These are phyloP conservation scores for Dryobota labecula DNA, from an alignment of 2,888 invertebrate species.

Conservation along the genomic window DNA sequence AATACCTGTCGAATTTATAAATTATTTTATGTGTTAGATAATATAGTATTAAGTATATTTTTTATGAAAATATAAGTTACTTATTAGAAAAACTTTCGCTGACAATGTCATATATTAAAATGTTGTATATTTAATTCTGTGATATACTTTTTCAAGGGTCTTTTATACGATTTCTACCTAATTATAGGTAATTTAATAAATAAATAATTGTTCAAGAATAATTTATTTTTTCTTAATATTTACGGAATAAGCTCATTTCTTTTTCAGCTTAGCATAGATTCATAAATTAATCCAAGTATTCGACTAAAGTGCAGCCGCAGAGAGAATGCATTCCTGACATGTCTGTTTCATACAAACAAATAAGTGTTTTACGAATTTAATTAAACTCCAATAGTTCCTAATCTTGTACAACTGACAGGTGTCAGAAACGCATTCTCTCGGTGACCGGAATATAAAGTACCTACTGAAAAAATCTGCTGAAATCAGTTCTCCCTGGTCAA, in stretches of 20 bases:
- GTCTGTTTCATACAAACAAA: too few species aligned
- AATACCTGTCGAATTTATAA: slow-evolving; percentile 61
- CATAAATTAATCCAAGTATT: slow-evolving; percentile 13
- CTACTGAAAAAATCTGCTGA: background rate
- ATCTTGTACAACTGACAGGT: too few species aligned
- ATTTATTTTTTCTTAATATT: slow-evolving; percentile 2
- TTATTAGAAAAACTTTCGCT: slow-evolving; percentile 37
- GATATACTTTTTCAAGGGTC: slow-evolving; percentile 66
- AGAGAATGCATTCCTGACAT: too few species aligned
- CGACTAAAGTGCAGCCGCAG: too few species aligned
- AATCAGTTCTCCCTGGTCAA: background rate
- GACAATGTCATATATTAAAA: slow-evolving; percentile 29
- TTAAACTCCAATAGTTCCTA: too few species aligned
- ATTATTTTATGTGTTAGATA: slow-evolving; percentile 44
- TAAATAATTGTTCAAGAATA: slow-evolving; percentile 35
- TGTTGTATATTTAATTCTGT: slow-evolving; percentile 66
- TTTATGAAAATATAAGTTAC: slow-evolving; percentile 27
- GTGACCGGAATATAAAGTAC: too few species aligned
- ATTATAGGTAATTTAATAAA: slow-evolving; percentile 33
- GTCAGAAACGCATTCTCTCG: too few species aligned
- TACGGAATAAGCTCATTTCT: background rate
- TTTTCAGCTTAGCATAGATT: slow-evolving; percentile 1
- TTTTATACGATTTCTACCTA: slow-evolving; percentile 63
- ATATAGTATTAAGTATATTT: slow-evolving; percentile 37
- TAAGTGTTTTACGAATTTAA: too few species aligned